Evolutionary conservation across 1,140 invertebrate genomes (phyloP), one percentile per base, ranked within the genome.

Genomic region (Piezodorus guildinii): DNA sequence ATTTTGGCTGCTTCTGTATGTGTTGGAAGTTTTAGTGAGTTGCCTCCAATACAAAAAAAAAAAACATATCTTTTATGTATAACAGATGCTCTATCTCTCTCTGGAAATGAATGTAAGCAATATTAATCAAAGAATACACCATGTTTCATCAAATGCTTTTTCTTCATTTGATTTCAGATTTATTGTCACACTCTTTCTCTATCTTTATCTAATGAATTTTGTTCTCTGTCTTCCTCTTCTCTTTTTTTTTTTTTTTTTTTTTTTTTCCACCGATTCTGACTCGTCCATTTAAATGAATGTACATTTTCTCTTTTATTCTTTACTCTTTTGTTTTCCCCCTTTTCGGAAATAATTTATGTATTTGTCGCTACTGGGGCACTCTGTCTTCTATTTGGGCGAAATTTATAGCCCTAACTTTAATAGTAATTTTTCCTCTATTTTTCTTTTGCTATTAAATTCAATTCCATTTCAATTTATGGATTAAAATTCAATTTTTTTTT

Each of bases 161-260:
- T 49, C 46, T 56, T 56, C 52, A 56, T 56, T 56, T 56, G 52
- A 56, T 56, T 56, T 56, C 52, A 56, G 52, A 56, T 56, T n/a
- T n/a, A 19, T 23, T 56, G 6, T 56, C 52, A 56, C 52, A 56
- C 52, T 56, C 52, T 23, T 25, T 56, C 23, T 56, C 52, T 16
- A 23, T 56, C 23, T 56, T 23, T 56, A 39, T 39, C 34, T 39
- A 39, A 39, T 39, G 34, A 4, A 12, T 39, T 39, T 4, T 39
- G 6, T 39, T 39, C 34, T 39, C 34, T 39, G 6, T 39, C 34
- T 39, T 39, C 34, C 34, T 39, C n/a, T n/a, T n/a, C n/a, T n/a
- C n/a, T n/a, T n/a, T n/a, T n/a, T n/a, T n/a, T n/a, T n/a, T n/a
- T n/a, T n/a, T n/a, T n/a, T n/a, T n/a, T n/a, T n/a, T n/a, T n/a